These are phyloP conservation scores for Mallateleia sp. DNA, from an alignment of 2,888 invertebrate genomes.

Conservation along the genomic window DNA sequence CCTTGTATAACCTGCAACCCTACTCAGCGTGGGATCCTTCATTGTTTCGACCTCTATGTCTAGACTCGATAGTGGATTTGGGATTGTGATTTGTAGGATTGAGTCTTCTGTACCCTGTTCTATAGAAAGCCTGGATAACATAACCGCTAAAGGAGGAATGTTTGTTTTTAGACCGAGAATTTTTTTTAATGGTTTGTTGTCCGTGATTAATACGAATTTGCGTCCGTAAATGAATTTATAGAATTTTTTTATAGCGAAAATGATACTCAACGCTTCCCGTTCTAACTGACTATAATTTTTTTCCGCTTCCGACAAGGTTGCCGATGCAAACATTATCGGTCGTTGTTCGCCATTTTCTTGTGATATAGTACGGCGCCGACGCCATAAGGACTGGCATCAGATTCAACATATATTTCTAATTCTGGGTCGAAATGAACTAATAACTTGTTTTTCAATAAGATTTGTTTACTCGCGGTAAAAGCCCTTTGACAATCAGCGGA, in stretches of 20 bases:
- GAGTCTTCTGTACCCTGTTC: conserved; percentile 16
- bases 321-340: conserved; percentile 78
- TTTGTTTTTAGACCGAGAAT: conserved; percentile 76
- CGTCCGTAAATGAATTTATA: conserved; percentile 80
- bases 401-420: conserved; percentile 59
- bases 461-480: conserved; percentile 66
- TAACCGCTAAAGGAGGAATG: conserved; percentile 78
- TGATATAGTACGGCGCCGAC: conserved; percentile 85
- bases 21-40: conserved; percentile 20
- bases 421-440: conserved; percentile 77
- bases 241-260: conserved; percentile 81
- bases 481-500: neutral
- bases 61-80: conserved; percentile 22
- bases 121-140: conserved; percentile 54
- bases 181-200: conserved; percentile 71
- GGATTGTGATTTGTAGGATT: conserved; percentile 3
- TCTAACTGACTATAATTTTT: conserved; percentile 81
- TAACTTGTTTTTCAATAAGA: conserved; percentile 73
- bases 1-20: conserved; percentile 68
- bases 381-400: conserved; percentile 87
- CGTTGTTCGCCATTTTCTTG: too few relatives aligned
- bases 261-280: conserved; percentile 81
- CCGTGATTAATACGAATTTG: conserved; percentile 55
- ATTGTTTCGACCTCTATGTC: conserved; percentile 35
- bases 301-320: conserved; percentile 74